Evolutionary conservation across 2,113 vertebrate genomes (phyloP).

Genomic region (Istiophorus platypterus): DNA sequence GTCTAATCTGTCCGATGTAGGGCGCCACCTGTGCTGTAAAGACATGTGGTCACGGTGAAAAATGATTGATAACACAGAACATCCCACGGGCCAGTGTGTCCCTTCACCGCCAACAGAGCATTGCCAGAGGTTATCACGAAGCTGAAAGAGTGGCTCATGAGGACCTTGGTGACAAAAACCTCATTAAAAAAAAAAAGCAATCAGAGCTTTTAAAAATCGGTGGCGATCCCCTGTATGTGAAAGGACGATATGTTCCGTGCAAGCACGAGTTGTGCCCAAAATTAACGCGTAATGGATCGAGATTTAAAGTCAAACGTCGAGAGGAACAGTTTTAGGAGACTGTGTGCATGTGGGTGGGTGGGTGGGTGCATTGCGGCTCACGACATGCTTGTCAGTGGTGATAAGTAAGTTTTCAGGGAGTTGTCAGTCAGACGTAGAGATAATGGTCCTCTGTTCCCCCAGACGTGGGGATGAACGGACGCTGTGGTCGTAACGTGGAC

Average conservation of each 20-base stretch:
- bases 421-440: conserved; percentile 32
- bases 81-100: neutral
- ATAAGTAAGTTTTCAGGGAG: conserved; percentile 45
- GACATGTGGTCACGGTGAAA: neutral
- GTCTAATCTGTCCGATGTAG: too few species aligned
- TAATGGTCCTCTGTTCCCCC: neutral
- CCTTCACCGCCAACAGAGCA: neutral
- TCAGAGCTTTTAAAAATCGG: neutral
- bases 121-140: neutral
- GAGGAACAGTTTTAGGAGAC: neutral
- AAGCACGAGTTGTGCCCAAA: too few species aligned
- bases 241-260: too few species aligned
- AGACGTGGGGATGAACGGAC: too few species aligned
- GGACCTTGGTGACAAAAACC: too few species aligned
- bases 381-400: neutral
- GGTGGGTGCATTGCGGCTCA: neutral
- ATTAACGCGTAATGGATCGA: neutral
- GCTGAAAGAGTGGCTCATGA: neutral
- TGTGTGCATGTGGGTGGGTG: neutral
- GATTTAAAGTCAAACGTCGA: neutral
- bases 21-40: neutral
- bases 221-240: neutral
- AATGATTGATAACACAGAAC: neutral
- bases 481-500: too few species aligned
- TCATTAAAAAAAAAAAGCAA: too few species aligned